These are phyloP conservation scores for Drosophila dunni DNA, from an alignment of 1,140 invertebrate species.

Conservation along the genomic window DNA sequence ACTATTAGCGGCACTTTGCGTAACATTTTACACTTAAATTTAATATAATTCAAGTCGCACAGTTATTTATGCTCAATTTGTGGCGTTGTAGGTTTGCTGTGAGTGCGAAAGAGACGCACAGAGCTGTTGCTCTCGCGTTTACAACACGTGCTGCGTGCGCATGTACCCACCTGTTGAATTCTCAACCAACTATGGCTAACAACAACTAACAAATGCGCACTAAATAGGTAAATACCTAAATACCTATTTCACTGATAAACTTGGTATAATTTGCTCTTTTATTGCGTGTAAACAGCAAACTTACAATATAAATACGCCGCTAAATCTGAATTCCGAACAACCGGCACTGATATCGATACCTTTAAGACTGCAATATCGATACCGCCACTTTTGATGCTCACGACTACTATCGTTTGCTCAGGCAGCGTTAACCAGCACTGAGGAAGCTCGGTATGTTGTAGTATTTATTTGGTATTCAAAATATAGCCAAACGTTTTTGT, in stretches of 20 bases:
- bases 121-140: constrained; percentile 14
- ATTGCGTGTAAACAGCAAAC: neutral
- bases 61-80: constrained; percentile 23
- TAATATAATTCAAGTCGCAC: constrained; percentile 13
- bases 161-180: constrained; percentile 61
- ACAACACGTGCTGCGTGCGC: constrained; percentile 33
- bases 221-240: neutral
- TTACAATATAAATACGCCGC: constrained; percentile 31
- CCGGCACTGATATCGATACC: neutral
- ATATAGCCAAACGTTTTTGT: neutral
- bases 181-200: neutral
- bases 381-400: neutral
- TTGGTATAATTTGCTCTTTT: neutral
- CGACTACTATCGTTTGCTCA: neutral
- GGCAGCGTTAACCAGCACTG: constrained; percentile 4
- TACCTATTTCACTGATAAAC: neutral
- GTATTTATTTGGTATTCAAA: no score
- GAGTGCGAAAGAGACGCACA: constrained; percentile 16
- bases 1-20: constrained; percentile 91
- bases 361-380: constrained; percentile 13
- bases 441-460: no score
- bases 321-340: constrained; percentile 1
- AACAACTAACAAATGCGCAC: neutral
- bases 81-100: neutral
- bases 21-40: constrained; percentile 65